Conservation (phyloP, 2,888 invertebrate species). For the Horisme vitalbata region DNA sequence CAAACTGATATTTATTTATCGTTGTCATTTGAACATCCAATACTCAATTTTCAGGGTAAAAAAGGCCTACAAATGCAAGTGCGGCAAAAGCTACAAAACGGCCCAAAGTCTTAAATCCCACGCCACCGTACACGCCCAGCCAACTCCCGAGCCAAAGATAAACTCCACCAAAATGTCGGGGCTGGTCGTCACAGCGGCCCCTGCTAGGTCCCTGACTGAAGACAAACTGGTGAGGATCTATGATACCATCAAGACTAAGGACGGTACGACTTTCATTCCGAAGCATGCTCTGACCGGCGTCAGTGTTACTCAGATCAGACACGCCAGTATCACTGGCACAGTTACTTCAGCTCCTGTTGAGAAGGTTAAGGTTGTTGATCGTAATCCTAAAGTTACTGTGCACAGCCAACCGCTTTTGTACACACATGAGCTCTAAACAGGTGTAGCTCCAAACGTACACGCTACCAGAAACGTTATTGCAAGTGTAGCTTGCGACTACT, state of each 20-base stretch:
- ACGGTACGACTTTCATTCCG: slow-evolving; percentile 61
- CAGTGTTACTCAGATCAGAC: slow-evolving; percentile 36
- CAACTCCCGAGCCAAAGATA: slow-evolving; percentile 28
- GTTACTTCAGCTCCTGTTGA: slow-evolving; percentile 43
- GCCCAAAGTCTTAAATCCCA: slow-evolving; percentile 90
- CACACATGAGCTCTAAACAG: slow-evolving; percentile 36
- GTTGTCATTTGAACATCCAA: background rate
- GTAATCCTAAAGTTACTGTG: slow-evolving; percentile 61
- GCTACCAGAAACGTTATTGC: background rate
- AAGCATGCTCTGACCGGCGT: slow-evolving; percentile 65
- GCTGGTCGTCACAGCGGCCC: slow-evolving; percentile 69
- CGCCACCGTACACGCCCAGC: slow-evolving; percentile 52
- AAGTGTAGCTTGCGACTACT: background rate
- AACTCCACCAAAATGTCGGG: slow-evolving; percentile 52
- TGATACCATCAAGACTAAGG: slow-evolving; percentile 66
- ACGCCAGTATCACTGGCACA: slow-evolving; percentile 27
- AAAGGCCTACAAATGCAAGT: slow-evolving; percentile 91
- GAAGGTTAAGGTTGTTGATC: slow-evolving; percentile 61
- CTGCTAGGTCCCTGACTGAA: slow-evolving; percentile 49
- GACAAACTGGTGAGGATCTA: slow-evolving; percentile 73
- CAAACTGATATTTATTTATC: too few species aligned
- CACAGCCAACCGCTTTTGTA: slow-evolving; percentile 48
- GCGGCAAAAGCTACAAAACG: slow-evolving; percentile 93
- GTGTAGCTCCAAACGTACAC: slow-evolving; percentile 6
- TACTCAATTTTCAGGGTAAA: slow-evolving; percentile 83